Conservation (phyloP, 37 sponge, comb jelly and placozoan species). For the Diacarnus erythraeanus region DNA sequence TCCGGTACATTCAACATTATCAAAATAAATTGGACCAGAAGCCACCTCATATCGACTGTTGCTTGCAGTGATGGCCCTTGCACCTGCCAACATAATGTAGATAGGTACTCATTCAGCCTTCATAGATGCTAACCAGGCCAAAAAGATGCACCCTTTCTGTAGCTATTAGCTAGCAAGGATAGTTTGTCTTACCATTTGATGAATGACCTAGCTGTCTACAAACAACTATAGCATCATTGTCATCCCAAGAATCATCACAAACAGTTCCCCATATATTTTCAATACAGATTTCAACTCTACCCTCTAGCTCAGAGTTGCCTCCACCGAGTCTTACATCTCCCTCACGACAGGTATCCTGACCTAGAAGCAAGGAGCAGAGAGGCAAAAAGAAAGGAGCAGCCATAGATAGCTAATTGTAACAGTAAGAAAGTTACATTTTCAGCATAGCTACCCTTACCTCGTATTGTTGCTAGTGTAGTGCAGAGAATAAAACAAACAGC, state of each 20-base stretch:
- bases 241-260: slow-evolving; percentile 35
- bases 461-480: too few species aligned
- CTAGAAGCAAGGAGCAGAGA: not conserved
- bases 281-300: slow-evolving; percentile 32
- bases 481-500: too few species aligned
- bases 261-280: slow-evolving; percentile 21
- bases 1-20: slow-evolving; percentile 40
- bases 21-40: slow-evolving; percentile 19
- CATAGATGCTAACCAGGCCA: not conserved
- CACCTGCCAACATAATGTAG: not conserved
- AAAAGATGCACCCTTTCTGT: not conserved
- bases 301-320: slow-evolving; percentile 2
- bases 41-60: not conserved
- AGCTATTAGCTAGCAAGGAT: not conserved
- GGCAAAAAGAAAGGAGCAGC: not conserved
- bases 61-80: not conserved
- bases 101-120: too few species aligned
- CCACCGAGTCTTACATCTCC: slow-evolving; percentile 23
- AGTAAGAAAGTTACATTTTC: not conserved
- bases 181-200: not conserved
- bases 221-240: slow-evolving; percentile 20
- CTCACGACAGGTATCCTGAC: not conserved
- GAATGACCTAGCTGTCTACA: slow-evolving; percentile 33
- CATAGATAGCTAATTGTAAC: not conserved
- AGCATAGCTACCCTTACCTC: too few species aligned